Evolutionary conservation across 1,140 invertebrate species (phyloP).

Genomic region (Prorops nasuta): DNA sequence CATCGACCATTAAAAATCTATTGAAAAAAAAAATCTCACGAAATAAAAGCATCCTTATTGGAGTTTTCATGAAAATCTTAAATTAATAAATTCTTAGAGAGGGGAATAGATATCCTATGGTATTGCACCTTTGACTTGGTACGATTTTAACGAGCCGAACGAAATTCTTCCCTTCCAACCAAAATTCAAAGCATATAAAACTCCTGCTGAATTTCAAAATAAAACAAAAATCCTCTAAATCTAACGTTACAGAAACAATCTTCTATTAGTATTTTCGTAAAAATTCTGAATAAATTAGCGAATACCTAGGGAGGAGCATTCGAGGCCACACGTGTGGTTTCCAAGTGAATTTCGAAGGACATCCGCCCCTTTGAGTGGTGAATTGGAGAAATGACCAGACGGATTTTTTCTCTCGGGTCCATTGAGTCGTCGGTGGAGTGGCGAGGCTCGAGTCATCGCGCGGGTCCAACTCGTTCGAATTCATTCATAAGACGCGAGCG

Average conservation of each 20-base stretch:
- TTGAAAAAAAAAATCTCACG: neutral
- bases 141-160: too few relatives aligned
- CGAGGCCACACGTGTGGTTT: constrained; percentile 9
- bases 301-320: neutral
- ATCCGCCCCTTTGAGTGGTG: too few relatives aligned
- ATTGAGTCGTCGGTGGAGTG: constrained; percentile 31
- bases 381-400: constrained; percentile 48
- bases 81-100: neutral
- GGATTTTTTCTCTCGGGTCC: constrained; percentile 43
- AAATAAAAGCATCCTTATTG: too few relatives aligned
- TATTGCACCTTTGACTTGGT: too few relatives aligned
- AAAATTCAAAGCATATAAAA: too few relatives aligned
- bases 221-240: too few relatives aligned
- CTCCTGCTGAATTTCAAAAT: too few relatives aligned
- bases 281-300: neutral
- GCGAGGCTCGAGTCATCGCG: constrained; percentile 34
- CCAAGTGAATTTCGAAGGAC: too few relatives aligned
- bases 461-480: constrained; percentile 36
- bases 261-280: neutral
- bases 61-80: neutral
- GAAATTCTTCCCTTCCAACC: too few relatives aligned
- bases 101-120: too few relatives aligned
- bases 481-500: constrained; percentile 18
- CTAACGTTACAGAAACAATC: too few relatives aligned
- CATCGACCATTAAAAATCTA: neutral